Evolutionary conservation across 1,140 invertebrate species (phyloP), one percentile per base, ranked within the genome.

Genomic region (Drosophila nikananu): DNA sequence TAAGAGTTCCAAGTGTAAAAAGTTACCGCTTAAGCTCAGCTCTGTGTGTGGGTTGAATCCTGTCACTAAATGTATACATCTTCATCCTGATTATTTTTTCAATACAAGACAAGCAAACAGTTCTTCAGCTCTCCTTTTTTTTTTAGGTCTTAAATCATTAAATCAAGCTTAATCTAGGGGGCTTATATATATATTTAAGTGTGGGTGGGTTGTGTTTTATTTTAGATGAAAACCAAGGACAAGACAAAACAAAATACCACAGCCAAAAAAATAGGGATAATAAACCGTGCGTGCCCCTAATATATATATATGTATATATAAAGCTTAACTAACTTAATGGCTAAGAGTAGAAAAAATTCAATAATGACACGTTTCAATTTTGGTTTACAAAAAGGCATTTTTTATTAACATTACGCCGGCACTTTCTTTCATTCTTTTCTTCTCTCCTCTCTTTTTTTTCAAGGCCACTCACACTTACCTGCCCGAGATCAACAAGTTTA

Each of bases 351-450:
- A 19, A 21, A 57, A 44, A 70, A 87, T 87, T 81, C 84, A 89
- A 90, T 89, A 90, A 89, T 80, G 81, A 89, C 86, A 89, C 86
- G 83, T 86, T 89, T 89, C 75, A 84, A 89, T 84, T 89, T 89
- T 90, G 86, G 60, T 66, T 57, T 79, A 81, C 71, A 68, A 90
- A 87, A 86, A 79, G 57, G 48, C 54, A 81, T 74, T 86, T 89
- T 89, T 89, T 89, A 89, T 90, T 89, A 77, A 77, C 71, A 76
- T 76, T 70, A 78, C 55, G 55, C 21, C 19, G 35, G 49, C 12
- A 49, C n/a, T 54, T 19, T 30, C 37, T 35, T 19, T 25, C 44
- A 23, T 13, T 44, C 25, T 35, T 30, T 5, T 13, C 10, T 30
- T 44, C 42, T 57, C 19, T 35, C 30, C 19, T 17, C 13, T 25